phyloP scores from a whole-genome alignment of 2,797 vertebrate species.

The Mus caroli region DNA sequence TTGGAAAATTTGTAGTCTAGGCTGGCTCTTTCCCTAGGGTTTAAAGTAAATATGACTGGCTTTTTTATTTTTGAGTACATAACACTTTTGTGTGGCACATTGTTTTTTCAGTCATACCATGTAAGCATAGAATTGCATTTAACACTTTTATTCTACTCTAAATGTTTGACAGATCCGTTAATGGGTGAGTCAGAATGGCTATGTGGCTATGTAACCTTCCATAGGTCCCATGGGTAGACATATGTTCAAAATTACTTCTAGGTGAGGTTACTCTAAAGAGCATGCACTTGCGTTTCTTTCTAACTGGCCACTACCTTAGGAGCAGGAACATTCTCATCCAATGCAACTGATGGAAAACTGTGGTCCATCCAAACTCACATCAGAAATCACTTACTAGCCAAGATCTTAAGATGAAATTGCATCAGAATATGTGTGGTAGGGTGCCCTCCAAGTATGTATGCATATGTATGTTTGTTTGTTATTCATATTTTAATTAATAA shows the following conservation, averaged over 20 bases:
- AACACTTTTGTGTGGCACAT: background rate
- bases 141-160: background rate
- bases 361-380: background rate
- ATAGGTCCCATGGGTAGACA: background rate
- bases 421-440: background rate
- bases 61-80: background rate
- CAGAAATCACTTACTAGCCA: background rate
- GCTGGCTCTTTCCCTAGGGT: background rate
- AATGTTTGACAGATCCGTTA: background rate
- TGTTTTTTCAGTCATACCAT: background rate
- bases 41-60: background rate
- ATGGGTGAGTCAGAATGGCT: background rate
- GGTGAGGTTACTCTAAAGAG: background rate
- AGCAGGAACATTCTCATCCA: background rate
- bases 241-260: background rate
- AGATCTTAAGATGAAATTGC: background rate
- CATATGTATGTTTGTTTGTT: background rate
- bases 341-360: background rate
- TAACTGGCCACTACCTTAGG: background rate
- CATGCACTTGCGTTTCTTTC: background rate
- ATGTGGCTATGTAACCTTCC: background rate
- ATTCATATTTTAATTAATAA: background rate
- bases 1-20: background rate
- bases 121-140: background rate
- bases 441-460: accelerated